Evolutionary conservation across 2,888 invertebrate genomes (phyloP), one percentile per base, ranked within the genome.

Genomic region (Luperina testacea): DNA sequence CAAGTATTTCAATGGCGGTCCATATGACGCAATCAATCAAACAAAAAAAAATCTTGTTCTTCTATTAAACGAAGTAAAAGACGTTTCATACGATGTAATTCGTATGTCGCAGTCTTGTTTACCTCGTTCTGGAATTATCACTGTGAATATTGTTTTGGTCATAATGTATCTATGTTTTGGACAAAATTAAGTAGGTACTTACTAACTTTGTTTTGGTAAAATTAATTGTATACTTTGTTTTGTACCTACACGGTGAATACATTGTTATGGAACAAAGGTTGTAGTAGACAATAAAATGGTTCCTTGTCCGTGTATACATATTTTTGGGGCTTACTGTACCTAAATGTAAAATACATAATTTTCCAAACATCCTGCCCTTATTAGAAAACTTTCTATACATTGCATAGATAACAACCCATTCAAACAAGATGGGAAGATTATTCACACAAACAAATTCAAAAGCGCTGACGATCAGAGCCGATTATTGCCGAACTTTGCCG

Each of bases 361-460:
- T n/a, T 42, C 42, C 9, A 45, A 48, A 68, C 13, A 20, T 20
- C 13, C 2, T 3, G 32, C 4, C 4, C 1, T 24, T 13, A 32
- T 32, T 70, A 32, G 5, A 32, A 51, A 32, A 51, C 24, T 8
- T 32, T 70, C 9, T 42, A 20, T 13, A 38, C 20, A 38, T 51
- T 69, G 1, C 1, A 38, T 64, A 48, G 17, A 38, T 38, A 64
- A 73, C 38, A 70, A 38, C 48, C 32, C 45, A 11, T 70, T 51
- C 38, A n/a, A 73, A 74, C n/a, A 13, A 63, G 42, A 51, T 64
- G 61, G 53, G n/a, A 80, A 72, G 17, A 73, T 69, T 72, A 82
- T 64, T 68, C 53, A 45, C 51, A 68, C 59, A 79, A 72, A 80
- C 82, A 75, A 70, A 73, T 71, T 67, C 17, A 48, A 85, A 76